Percentiles rank a stretch among this genome's conserved stretches.
These are phyloP conservation scores for Andrena camellia DNA, from an alignment of 2,888 invertebrate species.

Conservation along the genomic window DNA sequence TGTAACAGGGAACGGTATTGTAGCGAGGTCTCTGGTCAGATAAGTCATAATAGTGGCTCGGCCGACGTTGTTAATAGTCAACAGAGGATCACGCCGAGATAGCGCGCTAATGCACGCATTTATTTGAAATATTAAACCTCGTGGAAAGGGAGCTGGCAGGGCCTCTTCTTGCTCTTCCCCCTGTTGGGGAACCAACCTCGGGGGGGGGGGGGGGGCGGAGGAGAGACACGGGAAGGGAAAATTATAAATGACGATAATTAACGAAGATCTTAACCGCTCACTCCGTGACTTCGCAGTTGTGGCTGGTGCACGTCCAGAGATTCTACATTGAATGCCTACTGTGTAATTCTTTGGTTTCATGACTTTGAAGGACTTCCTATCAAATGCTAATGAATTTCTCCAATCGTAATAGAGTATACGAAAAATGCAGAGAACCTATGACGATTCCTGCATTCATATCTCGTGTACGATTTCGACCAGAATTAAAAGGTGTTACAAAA, in stretches of 20 bases:
- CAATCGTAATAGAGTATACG: neutral
- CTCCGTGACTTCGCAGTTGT: slow-evolving; percentile 78
- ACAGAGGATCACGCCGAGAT: slow-evolving; percentile 83
- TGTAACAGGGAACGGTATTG: slow-evolving; percentile 68
- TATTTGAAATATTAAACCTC: slow-evolving; percentile 84
- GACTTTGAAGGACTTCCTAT: neutral
- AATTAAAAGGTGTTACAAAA: slow-evolving; percentile 4
- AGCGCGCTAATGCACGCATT: slow-evolving; percentile 84
- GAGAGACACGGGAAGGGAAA: slow-evolving; percentile 72
- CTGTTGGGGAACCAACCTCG: slow-evolving; percentile 42
- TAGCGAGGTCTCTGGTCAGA: slow-evolving; percentile 74
- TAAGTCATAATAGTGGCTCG: slow-evolving; percentile 83
- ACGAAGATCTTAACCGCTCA: slow-evolving; percentile 81
- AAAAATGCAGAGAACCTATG: neutral
- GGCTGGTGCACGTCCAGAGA: slow-evolving; percentile 52
- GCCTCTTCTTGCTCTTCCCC: slow-evolving; percentile 62
- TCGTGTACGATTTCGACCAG: neutral
- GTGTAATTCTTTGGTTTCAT: slow-evolving; percentile 39
- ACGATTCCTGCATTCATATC: neutral
- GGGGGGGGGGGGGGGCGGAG: too few relatives aligned
- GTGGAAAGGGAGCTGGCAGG: slow-evolving; percentile 61
- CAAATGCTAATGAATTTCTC: neutral
- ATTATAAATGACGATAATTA: slow-evolving; percentile 84
- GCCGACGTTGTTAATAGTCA: slow-evolving; percentile 83
- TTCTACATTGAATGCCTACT: slow-evolving; percentile 41